Evolutionary conservation across 2,113 vertebrate genomes (phyloP), one percentile per base, ranked within the genome.

Genomic region (Apistogramma diplotaenia): DNA sequence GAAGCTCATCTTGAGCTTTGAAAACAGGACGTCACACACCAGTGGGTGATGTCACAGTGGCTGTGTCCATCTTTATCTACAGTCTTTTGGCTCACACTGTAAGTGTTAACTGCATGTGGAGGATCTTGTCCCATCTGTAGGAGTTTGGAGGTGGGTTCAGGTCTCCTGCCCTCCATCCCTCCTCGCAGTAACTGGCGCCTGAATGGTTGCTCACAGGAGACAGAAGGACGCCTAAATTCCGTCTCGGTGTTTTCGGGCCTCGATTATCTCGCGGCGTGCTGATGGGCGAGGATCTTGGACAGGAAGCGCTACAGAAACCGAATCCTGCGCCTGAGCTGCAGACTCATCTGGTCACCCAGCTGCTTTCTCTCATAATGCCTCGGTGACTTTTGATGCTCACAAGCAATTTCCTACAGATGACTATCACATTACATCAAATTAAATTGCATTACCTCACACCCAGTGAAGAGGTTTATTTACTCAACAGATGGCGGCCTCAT

Each of bases 341-440:
- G 71, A 79, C 82, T 92, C 89, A 85, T 90, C 88, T 90, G 89
- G 78, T 90, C 91, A 87, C 61, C 84, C 93, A 93, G 91, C 93
- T 93, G 92, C 85, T 93, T 88, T 80, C 84, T 55, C 88, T 91
- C 89, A 78, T 79, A 85, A 91, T 87, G 90, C 89, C 84, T 90
- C 74, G 35, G 79, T 67, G 78, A 82, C 74, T 86, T 89, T 88
- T 85, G 87, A 88, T 88, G 85, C 88, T 89, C 83, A 81, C 82
- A 85, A 79, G 81, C 85, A 91, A 92, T 94, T 94, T 93, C 88
- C 91, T 84, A 86, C 88, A 91, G 90, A 93, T 90, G 92, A 93
- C 86, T 88, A 90, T 90, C 89, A 84, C 85, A 90, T 91, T 89
- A 89, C 79, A 79, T 92, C 89, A 92, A 90, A 91, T 91, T 74